Conservation (phyloP, 2,113 vertebrate genomes). For the Lycaon pictus region DNA sequence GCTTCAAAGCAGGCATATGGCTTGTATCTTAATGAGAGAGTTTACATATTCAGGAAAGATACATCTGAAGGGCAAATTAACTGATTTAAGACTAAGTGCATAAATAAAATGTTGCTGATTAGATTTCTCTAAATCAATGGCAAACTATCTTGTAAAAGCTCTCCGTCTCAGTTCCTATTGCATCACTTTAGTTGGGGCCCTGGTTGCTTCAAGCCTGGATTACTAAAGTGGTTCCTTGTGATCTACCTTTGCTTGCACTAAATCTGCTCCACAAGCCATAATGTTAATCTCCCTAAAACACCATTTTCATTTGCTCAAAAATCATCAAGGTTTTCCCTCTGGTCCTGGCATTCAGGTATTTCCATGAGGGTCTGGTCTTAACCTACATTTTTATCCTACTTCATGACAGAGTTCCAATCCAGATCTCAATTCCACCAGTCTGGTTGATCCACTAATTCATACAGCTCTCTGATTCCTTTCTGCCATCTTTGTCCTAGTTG, state of each 20-base stretch:
- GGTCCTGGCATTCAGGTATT: neutral
- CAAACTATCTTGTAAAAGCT: neutral
- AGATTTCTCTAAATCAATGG: neutral
- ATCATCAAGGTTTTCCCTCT: neutral
- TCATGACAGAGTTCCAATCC: neutral
- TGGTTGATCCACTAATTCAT: neutral
- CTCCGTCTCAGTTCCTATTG: neutral
- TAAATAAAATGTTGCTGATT: slow-evolving; percentile 15
- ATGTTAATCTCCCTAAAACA: neutral
- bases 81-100: slow-evolving; percentile 53
- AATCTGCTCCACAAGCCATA: neutral
- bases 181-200: neutral
- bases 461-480: neutral
- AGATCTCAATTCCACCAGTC: neutral
- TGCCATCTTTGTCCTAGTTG: neutral
- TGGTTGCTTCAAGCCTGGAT: neutral
- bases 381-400: neutral
- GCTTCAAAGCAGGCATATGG: slow-evolving; percentile 80
- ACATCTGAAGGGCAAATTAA: slow-evolving; percentile 77
- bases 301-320: slow-evolving; percentile 32
- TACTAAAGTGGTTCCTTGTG: neutral
- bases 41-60: slow-evolving; percentile 79
- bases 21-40: slow-evolving; percentile 80
- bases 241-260: neutral
- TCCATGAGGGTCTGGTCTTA: neutral